Conservation (phyloP, 2,113 vertebrate species). For the Coturnix japonica region DNA sequence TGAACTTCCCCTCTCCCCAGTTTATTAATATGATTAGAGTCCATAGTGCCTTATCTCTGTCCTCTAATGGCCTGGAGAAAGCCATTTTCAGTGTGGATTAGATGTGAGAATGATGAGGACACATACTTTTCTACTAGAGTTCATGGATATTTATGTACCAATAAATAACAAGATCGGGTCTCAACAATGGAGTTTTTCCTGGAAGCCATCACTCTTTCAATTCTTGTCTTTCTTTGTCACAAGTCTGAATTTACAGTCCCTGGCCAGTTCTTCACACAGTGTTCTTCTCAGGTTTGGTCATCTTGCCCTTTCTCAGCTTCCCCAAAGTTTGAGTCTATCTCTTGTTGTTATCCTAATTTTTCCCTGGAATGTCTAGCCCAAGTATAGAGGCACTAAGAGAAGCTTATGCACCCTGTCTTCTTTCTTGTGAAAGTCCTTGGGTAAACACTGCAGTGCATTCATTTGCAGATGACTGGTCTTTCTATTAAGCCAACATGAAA, state of each 20-base stretch:
- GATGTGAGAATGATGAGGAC: neutral
- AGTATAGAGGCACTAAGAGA: neutral
- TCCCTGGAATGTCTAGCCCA: neutral
- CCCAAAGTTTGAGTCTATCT: neutral
- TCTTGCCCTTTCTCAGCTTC: neutral
- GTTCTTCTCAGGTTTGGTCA: neutral
- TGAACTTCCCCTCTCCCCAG: neutral
- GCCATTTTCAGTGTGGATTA: neutral
- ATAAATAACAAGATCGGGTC: neutral
- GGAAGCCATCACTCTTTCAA: neutral
- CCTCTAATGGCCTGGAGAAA: neutral
- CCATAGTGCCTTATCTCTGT: accelerated
- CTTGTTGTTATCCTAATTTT: neutral
- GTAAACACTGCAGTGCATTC: neutral
- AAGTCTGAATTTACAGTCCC: neutral
- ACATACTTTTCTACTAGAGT: neutral
- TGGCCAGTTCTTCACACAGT: neutral
- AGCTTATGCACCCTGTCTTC: neutral
- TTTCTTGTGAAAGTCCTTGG: neutral
- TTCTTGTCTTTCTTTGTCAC: neutral
- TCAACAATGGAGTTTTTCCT: neutral
- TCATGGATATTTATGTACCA: neutral
- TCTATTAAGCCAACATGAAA: neutral
- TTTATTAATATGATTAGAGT: neutral
- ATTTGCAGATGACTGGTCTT: neutral